Evolutionary conservation across 1,140 invertebrate genomes (phyloP), one percentile per base, ranked within the genome.

Genomic region (Lordiphosa stackelbergi): DNA sequence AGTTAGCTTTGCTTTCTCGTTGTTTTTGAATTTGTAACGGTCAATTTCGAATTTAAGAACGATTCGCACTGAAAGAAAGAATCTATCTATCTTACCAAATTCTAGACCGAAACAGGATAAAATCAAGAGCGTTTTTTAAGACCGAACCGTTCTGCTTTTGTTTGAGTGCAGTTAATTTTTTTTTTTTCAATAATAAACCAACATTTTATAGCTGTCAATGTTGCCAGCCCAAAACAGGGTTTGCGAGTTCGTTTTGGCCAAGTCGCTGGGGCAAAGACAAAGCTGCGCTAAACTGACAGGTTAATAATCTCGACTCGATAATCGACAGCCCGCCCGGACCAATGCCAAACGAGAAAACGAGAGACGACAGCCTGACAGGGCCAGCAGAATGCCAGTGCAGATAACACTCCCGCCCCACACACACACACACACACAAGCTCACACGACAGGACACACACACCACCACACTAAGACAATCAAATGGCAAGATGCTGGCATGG

Each of bases 281-380:
- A 81, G 63, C 75, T 81, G 63, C 77, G 63, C 77, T 83, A 64
- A 75, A 77, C 75, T 81, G 75, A 81, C 75, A 81, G 75, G 75
- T 81, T 81, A 81, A 81, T 81, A 81, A 81, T 81, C 75, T 81
- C 77, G 75, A 81, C 77, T 75, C 77, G 75, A 83, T 81, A 81
- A 81, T 81, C 75, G 75, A 81, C 77, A 81, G 73, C 63, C 54
- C 58, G 54, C 63, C 53, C 53, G 73, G 73, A 77, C 72, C 59
- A 40, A 28, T 55, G 63, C 70, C 70, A 73, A 45, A 46, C 46
- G 6, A 34, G 16, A 38, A 46, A 11, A 31, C 40, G 45, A 48
- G 12, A 43, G 54, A 60, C 63, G 73, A 83, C 59, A 68, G 53
- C 36, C 68, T 69, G 72, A 81, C 79, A 79, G 66, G 60, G 56